A percentile compares a stretch with the other conserved stretches of the same genome.
These are phyloP conservation scores for Tanaodytes sp. DNA, from an alignment of 2,888 invertebrate genomes.

Conservation along the genomic window DNA sequence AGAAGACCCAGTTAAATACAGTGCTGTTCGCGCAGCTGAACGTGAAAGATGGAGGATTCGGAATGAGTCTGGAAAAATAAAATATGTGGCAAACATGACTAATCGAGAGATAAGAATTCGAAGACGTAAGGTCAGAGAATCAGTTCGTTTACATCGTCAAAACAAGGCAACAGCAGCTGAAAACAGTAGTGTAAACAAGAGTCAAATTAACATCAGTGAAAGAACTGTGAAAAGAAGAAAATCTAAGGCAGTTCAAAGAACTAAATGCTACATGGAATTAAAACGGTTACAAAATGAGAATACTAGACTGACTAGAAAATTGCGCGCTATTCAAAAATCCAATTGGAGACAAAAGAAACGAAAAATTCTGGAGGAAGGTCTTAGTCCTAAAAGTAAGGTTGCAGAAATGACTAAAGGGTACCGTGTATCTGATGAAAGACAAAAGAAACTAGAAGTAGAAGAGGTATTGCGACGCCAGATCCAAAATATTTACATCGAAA, in stretches of 20 bases:
- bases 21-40: constrained; percentile 12
- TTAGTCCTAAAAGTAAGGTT: constrained; percentile 15
- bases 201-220: not conserved
- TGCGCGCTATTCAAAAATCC: not conserved
- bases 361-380: not conserved
- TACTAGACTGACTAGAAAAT: not conserved
- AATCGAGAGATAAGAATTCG: constrained; percentile 26
- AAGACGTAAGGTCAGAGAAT: constrained; percentile 4
- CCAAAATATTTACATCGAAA: constrained; percentile 10
- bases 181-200: not conserved
- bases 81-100: constrained; percentile 17
- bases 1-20: constrained; percentile 21
- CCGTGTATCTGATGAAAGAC: not conserved
- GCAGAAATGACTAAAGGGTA: no score
- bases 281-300: constrained; percentile 2
- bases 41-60: constrained; percentile 23
- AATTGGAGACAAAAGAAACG: not conserved
- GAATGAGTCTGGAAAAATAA: constrained; percentile 20
- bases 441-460: constrained; percentile 13
- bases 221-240: constrained; percentile 8
- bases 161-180: not conserved
- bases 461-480: constrained; percentile 18
- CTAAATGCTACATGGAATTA: constrained; percentile 9
- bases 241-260: not conserved
- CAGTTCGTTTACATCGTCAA: constrained; percentile 4